Evolutionary conservation across 92 coral and sea anemone species (phyloP), one percentile per base, ranked within the genome.

Genomic region (Palythoa caribaeorum): DNA sequence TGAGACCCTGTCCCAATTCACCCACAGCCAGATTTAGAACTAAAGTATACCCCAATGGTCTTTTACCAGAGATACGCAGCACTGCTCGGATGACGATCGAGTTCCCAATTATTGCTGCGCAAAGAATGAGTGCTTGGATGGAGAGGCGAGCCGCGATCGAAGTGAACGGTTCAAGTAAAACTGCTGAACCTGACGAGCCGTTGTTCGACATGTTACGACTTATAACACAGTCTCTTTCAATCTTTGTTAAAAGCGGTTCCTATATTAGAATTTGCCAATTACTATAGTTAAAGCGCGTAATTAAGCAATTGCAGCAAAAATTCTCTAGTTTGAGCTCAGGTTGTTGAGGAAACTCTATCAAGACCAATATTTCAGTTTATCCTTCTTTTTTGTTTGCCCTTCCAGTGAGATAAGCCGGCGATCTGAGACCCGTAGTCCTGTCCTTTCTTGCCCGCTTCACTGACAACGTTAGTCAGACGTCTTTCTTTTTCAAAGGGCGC

Each of bases 11-110:
- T 0, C 62, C 86, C 52, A 81, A 36, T 20, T 81, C 86, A 6
- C 86, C 86, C 38, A 69, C 86, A 13, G 86, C 86, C 76, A 81
- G 86, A 40, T 81, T 81, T 50, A 81, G 40, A 48, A 81, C 86
- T 44, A 81, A 21, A 0, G 86, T 81, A 14, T 81, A 81, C 6
- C 75, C 86, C 40, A 81, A 48, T 9, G 76, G 86, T 8, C 28
- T 81, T 9, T 71, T 51, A 11, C 86, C 86, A 16, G 5, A 66
- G 14, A 81, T 81, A 3, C 86, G 76, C 1, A 76, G 86, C 19
- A 81, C 86, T 13, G 86, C 86, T 21, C 86, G 47, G 75, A 81
- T 81, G 66, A 81, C 86, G 28, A 81, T 20, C 3, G 50, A 6
- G 35, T 81, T 81, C 5, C 86, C 86, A 53, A 81, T 35, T 9